Evolutionary conservation across 2,113 vertebrate species (phyloP), one percentile per base, ranked within the genome.

Genomic region (Nesogale talazaci): DNA sequence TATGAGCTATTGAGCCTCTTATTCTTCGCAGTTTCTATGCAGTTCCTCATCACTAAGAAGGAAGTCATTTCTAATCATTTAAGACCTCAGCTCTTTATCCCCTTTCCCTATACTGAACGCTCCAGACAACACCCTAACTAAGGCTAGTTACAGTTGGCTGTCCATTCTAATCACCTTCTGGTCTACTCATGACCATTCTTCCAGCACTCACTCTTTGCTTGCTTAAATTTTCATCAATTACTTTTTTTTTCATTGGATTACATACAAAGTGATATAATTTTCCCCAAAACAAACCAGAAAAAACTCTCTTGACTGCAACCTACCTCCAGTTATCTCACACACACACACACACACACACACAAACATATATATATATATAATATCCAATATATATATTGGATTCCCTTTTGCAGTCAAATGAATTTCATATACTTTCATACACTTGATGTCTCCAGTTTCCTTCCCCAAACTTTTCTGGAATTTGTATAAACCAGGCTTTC

Each of bases 391-490:
- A 56, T 80, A 69, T 83, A 83, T 81, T 67, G 22, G 22, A 63
- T 6, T 25, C 40, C 0, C 1, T 2, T 76, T 82, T 46, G 59
- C 6, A 86, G 23, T 8, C 27, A 77, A 56, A 36, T 52, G n/a
- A 8, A 2, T 80, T 81, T 89, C 74, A 40, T 76, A 36, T 1
- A 42, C 6, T 80, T 81, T 89, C 74, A 40, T 76, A 36, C 2
- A 42, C 6, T 27, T 83, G 3, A 27, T 36, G 0, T 56, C 29
- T n/a, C 19, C 46, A 84, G 23, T 59, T 86, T 77, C 38, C 59
- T 88, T 70, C 31, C 52, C 65, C 38, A 16, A 69, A 34, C 16
- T 52, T 93, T 93, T 61, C 65, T 83, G 72, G 79, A 94, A 65
- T 88, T 17, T 87, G 14, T 29, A 81, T 38, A 11, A 56, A 27